Percentiles rank a stretch among this genome's conserved stretches.
These are phyloP conservation scores for Aspiorhynchus laticeps DNA, from an alignment of 2,113 vertebrate genomes.

Conservation along the genomic window DNA sequence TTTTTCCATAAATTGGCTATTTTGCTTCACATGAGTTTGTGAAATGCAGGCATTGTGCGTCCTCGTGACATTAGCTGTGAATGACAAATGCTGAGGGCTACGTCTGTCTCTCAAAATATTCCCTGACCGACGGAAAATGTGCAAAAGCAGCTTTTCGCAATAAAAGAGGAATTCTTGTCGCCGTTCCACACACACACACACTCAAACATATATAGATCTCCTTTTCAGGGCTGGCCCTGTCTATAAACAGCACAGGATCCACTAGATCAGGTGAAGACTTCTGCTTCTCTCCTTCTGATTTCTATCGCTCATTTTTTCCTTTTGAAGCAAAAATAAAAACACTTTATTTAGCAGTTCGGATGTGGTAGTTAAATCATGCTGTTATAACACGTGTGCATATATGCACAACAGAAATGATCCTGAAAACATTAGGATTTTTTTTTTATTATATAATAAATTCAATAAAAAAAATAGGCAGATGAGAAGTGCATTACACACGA, in stretches of 20 bases:
- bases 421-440: conserved; percentile 60
- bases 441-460: neutral
- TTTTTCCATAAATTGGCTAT: conserved; percentile 16
- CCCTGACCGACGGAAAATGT: conserved; percentile 36
- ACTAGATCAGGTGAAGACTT: conserved; percentile 25
- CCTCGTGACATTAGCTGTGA: conserved; percentile 27
- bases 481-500: neutral
- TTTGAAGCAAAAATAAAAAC: conserved; percentile 10
- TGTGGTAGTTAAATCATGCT: conserved; percentile 3
- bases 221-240: neutral
- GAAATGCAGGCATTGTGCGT: conserved; percentile 14
- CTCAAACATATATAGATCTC: conserved; percentile 51
- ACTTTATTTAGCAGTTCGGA: conserved; percentile 19
- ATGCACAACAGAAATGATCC: neutral
- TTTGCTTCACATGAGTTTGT: conserved; percentile 17
- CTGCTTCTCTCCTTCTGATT: neutral
- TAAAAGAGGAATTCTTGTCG: conserved; percentile 39
- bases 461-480: neutral
- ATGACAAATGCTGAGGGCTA: conserved; percentile 36
- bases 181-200: neutral
- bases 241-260: conserved; percentile 39
- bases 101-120: conserved; percentile 17
- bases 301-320: neutral
- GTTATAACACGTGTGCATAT: neutral
- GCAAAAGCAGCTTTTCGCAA: conserved; percentile 39